Evolutionary conservation across 2,113 vertebrate species (phyloP).

Genomic region (Trichechus manatus): DNA sequence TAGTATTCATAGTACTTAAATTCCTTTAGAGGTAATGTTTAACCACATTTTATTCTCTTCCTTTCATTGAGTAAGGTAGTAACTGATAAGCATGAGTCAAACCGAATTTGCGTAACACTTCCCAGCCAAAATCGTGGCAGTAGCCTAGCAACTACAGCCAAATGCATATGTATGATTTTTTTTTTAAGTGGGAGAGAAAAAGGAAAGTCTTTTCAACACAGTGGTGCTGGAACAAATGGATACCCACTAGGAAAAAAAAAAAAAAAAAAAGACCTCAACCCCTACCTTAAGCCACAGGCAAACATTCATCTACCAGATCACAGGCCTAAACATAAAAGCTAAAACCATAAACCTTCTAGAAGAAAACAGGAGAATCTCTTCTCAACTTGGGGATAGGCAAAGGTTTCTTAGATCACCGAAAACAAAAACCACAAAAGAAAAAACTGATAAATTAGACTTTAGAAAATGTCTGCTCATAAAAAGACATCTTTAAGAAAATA

Average conservation of each 20-base stretch:
- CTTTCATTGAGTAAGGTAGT: background rate
- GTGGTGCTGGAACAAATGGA: background rate
- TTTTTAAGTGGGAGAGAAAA: slow-evolving; percentile 23
- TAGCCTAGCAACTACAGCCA: slow-evolving; percentile 16
- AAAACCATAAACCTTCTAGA: background rate
- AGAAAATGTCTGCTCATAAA: background rate
- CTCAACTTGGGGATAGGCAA: background rate
- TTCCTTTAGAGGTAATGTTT: slow-evolving; percentile 37
- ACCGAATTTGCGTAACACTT: slow-evolving; percentile 23
- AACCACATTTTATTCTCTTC: background rate
- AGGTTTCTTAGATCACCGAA: slow-evolving; percentile 4
- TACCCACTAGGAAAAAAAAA: background rate
- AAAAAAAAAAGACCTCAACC: background rate
- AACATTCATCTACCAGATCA: background rate
- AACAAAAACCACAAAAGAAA: background rate
- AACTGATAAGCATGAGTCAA: background rate
- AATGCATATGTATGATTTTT: background rate
- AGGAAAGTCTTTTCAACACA: background rate
- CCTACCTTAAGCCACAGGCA: background rate
- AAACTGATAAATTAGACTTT: background rate
- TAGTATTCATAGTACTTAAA: background rate
- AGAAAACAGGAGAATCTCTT: background rate
- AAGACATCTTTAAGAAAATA: slow-evolving; percentile 17
- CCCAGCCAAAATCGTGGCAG: background rate
- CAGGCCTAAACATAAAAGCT: background rate